A percentile compares a stretch with the other conserved stretches of the same genome.
Evolutionary conservation across 2,797 vertebrate species (phyloP).

Genomic region (Scleropages formosus): DNA sequence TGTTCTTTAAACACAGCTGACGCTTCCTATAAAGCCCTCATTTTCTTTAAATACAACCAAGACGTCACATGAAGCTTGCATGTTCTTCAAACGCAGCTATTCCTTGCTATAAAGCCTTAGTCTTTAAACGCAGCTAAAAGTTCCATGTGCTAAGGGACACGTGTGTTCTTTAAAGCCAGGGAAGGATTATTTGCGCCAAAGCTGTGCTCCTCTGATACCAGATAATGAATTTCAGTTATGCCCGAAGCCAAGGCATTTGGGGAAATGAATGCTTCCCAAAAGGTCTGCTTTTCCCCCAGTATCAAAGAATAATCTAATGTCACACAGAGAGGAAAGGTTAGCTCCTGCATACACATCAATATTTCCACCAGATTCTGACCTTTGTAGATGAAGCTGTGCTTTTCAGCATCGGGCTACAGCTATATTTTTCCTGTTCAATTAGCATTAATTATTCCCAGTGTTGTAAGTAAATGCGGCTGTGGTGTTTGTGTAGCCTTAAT

Average conservation of each 20-base stretch:
- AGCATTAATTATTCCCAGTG: constrained; percentile 31
- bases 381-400: constrained; percentile 58
- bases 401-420: constrained; percentile 45
- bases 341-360: constrained; percentile 66
- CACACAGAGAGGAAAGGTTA: constrained; percentile 71
- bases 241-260: constrained; percentile 63
- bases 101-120: background rate
- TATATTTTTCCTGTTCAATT: constrained; percentile 41
- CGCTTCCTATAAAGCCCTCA: too few species aligned
- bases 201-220: constrained; percentile 50
- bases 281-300: constrained; percentile 43
- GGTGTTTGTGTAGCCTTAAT: constrained; percentile 45
- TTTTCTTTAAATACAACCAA: too few species aligned
- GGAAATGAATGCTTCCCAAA: constrained; percentile 58
- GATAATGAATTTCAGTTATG: constrained; percentile 65
- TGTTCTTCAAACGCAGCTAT: background rate
- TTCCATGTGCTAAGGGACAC: background rate
- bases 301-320: constrained; percentile 71
- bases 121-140: background rate
- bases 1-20: too few species aligned
- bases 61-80: background rate
- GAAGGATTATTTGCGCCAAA: constrained; percentile 33
- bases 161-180: constrained; percentile 18
- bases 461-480: constrained; percentile 27
- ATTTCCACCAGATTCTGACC: constrained; percentile 66